A percentile compares a stretch with the other conserved stretches of the same genome.
Conservation (phyloP, 2,113 vertebrate species). For the Varanus salvator region DNA sequence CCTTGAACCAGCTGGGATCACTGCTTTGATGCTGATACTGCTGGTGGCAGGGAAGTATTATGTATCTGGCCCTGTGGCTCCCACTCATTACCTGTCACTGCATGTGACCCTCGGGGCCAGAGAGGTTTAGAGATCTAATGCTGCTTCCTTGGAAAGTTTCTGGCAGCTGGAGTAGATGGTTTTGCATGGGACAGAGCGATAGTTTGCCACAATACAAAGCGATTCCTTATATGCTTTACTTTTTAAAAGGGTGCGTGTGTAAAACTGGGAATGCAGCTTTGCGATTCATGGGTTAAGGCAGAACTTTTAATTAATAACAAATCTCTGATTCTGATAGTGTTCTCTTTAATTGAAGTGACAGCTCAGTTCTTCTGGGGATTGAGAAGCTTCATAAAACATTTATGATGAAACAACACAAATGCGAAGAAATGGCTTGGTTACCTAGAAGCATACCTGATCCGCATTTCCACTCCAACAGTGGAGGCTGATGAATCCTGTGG, state of each 20-base stretch:
- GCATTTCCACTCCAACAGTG: too few relatives aligned
- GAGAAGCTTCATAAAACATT: conserved; percentile 21
- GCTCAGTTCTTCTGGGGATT: not conserved
- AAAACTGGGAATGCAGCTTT: not conserved
- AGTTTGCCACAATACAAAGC: not conserved
- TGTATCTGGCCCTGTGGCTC: too few relatives aligned
- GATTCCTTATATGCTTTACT: not conserved
- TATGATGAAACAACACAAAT: conserved; percentile 1
- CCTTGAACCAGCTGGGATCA: too few relatives aligned
- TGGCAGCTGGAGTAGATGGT: not conserved
- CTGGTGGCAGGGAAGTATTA: too few relatives aligned
- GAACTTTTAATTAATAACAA: not conserved
- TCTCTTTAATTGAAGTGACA: conserved; percentile 19
- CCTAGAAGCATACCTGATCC: not conserved
- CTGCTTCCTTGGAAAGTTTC: not conserved
- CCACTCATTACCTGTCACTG: too few relatives aligned
- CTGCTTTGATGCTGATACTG: too few relatives aligned
- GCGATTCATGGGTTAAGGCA: not conserved
- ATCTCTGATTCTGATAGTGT: not conserved
- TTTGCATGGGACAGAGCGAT: too few relatives aligned
- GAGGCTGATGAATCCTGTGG: too few relatives aligned
- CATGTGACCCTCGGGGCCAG: too few relatives aligned
- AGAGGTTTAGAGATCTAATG: too few relatives aligned
- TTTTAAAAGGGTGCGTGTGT: not conserved
- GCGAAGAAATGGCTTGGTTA: not conserved